Evolutionary conservation across 2,797 vertebrate genomes (phyloP).

Genomic region (Poeciliopsis infans): DNA sequence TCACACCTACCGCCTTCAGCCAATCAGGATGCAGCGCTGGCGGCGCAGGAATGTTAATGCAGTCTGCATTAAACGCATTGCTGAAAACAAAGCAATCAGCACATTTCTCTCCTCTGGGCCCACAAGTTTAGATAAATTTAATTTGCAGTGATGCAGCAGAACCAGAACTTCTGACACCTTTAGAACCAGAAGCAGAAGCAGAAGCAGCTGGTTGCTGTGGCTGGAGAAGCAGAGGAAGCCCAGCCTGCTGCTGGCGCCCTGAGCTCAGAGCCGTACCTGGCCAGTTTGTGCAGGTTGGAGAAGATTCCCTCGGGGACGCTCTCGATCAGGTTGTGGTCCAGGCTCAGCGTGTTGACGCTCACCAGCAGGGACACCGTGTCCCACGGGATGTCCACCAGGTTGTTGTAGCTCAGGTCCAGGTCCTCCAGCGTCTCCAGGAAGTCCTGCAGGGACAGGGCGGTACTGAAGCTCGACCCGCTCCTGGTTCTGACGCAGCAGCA

Average conservation of each 20-base stretch:
- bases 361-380: slow-evolving; percentile 86
- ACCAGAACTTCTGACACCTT: too few relatives aligned
- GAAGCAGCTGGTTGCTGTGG: background rate
- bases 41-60: too few relatives aligned
- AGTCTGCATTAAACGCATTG: too few relatives aligned
- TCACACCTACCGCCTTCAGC: too few relatives aligned
- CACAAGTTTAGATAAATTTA: too few relatives aligned
- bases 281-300: slow-evolving; percentile 91
- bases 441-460: slow-evolving; percentile 74
- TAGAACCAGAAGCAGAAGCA: background rate
- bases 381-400: slow-evolving; percentile 89
- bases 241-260: background rate
- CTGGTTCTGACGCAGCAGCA: background rate
- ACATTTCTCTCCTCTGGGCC: too few relatives aligned
- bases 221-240: too few relatives aligned
- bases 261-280: slow-evolving; percentile 63
- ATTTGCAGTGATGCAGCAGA: too few relatives aligned
- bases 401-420: slow-evolving; percentile 91
- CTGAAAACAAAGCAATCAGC: too few relatives aligned
- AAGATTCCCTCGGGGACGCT: slow-evolving; percentile 90
- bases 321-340: slow-evolving; percentile 92
- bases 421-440: slow-evolving; percentile 90
- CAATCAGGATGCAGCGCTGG: too few relatives aligned
- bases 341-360: slow-evolving; percentile 89
- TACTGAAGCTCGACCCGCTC: too few relatives aligned